These are phyloP conservation scores for Acanthosepion lycidas DNA, from an alignment of 2,888 invertebrate genomes.

Conservation along the genomic window DNA sequence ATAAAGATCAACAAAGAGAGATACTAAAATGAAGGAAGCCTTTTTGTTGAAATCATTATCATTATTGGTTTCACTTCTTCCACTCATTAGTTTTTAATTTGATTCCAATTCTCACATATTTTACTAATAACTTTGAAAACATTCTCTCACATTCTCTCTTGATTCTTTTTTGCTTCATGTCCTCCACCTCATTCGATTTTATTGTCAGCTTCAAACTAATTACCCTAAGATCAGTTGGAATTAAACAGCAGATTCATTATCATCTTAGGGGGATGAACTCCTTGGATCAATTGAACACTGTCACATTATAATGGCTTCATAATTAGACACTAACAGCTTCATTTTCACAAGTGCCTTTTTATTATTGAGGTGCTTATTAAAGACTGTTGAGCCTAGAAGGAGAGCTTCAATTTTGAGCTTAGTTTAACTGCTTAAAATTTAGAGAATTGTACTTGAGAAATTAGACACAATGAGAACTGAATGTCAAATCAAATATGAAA, in stretches of 20 bases:
- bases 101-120: neutral
- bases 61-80: neutral
- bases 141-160: neutral
- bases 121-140: neutral
- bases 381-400: neutral
- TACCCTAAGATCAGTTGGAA: neutral
- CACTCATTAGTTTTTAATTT: neutral
- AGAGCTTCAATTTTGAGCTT: neutral
- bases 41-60: neutral
- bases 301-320: neutral
- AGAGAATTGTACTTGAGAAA: neutral
- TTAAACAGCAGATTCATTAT: neutral
- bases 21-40: neutral
- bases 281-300: neutral
- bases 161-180: neutral
- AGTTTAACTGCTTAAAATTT: neutral
- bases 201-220: neutral
- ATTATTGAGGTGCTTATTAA: neutral
- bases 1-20: too few species aligned
- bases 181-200: neutral
- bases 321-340: conserved; percentile 15
- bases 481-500: too few species aligned
- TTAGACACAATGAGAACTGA: too few species aligned
- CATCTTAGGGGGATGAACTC: neutral
- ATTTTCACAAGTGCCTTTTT: conserved; percentile 1